Evolutionary conservation across 2,888 invertebrate species (phyloP).

Genomic region (Phyllotreta striolata): DNA sequence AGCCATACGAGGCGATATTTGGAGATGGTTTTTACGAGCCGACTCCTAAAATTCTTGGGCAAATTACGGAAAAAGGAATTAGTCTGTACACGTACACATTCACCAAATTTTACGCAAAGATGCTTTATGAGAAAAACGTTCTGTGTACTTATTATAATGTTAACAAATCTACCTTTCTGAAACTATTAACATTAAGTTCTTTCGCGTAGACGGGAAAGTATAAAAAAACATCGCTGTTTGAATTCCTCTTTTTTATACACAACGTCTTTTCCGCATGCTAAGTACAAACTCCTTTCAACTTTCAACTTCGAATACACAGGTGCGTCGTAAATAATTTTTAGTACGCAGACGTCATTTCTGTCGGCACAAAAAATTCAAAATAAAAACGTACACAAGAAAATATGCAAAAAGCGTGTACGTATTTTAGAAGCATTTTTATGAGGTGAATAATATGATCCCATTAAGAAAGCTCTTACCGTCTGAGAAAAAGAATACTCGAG

Average conservation of each 20-base stretch:
- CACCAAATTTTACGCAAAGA: too few species aligned
- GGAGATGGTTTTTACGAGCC: background rate
- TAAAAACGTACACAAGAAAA: constrained; percentile 46
- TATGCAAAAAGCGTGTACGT: constrained; percentile 49
- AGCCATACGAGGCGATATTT: constrained; percentile 9
- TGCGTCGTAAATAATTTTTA: constrained; percentile 19
- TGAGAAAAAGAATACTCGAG: constrained; percentile 11
- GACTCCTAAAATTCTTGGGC: background rate
- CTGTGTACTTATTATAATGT: too few species aligned
- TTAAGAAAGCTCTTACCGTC: constrained; percentile 54
- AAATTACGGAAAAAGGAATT: too few species aligned
- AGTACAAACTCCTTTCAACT: constrained; percentile 16
- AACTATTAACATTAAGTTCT: too few species aligned
- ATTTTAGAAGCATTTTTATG: constrained; percentile 54
- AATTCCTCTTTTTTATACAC: background rate
- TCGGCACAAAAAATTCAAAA: constrained; percentile 42
- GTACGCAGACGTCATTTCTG: background rate
- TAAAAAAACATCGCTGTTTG: background rate
- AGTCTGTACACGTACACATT: too few species aligned
- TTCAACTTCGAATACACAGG: constrained; percentile 13
- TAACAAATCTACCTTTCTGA: too few species aligned
- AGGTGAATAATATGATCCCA: constrained; percentile 54
- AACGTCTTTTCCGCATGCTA: constrained; percentile 8
- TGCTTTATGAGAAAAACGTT: too few species aligned
- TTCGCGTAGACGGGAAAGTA: too few species aligned